Evolutionary conservation across 2,888 invertebrate species (phyloP).

Genomic region (Cryptus viduatorius): DNA sequence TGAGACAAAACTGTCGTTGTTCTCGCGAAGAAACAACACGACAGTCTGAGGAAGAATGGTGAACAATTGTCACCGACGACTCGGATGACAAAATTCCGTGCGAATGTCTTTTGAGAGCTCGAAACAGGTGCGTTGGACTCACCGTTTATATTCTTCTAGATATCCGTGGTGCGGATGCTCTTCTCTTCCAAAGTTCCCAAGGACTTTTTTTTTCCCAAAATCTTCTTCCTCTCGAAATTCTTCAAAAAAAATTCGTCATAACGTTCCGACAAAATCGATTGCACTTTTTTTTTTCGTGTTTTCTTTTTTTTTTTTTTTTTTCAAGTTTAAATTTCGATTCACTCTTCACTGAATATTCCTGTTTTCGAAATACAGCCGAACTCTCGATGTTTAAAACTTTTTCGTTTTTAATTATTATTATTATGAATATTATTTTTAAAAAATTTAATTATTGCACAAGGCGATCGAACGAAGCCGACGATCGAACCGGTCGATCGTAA

Average conservation of each 20-base stretch:
- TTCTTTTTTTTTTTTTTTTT: conserved; percentile 9
- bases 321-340: conserved; percentile 6
- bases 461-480: conserved; percentile 38
- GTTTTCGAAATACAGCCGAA: conserved; percentile 37
- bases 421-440: background rate
- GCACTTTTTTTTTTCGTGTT: conserved; percentile 18
- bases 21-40: background rate
- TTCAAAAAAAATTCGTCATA: conserved; percentile 55
- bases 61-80: background rate
- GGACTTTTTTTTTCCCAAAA: background rate
- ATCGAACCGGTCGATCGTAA: conserved; percentile 65
- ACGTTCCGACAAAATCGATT: conserved; percentile 4
- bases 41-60: background rate
- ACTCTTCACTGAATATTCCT: conserved; percentile 64
- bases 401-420: background rate
- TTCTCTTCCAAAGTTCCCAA: conserved; percentile 11
- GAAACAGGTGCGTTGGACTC: conserved; percentile 12
- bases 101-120: background rate
- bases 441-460: conserved; percentile 7
- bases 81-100: background rate
- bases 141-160: conserved; percentile 44
- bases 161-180: conserved; percentile 47
- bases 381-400: conserved; percentile 20
- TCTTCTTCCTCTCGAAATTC: conserved; percentile 25
- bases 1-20: conserved; percentile 6